phyloP scores from a whole-genome alignment of 2,888 invertebrate species.

The Ischnura elegans region DNA sequence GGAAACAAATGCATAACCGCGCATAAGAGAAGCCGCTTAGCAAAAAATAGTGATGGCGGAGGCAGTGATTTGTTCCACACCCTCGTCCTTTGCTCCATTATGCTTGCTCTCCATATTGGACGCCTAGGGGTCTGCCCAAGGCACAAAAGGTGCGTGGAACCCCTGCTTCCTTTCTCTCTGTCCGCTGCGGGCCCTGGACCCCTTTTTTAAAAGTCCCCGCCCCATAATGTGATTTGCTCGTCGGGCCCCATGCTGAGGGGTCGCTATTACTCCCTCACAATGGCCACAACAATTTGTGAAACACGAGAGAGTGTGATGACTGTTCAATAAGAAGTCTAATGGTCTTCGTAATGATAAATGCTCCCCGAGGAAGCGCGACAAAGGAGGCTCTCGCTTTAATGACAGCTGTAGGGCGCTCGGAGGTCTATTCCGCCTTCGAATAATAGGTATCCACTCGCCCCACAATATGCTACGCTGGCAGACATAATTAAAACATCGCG shows the following conservation, averaged over 20 bases:
- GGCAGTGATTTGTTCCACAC: conserved; percentile 56
- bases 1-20: conserved; percentile 38
- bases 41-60: conserved; percentile 1
- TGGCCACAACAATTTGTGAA: conserved; percentile 58
- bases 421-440: background rate
- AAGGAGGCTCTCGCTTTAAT: conserved; percentile 55
- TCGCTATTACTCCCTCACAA: conserved; percentile 58
- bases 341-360: conserved; percentile 51
- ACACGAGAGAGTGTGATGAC: conserved; percentile 57
- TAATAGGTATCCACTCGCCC: background rate
- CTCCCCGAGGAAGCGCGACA: background rate
- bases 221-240: conserved; percentile 55
- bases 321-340: conserved; percentile 49
- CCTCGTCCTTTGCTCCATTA: background rate
- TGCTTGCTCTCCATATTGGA: background rate
- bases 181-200: background rate
- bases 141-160: background rate
- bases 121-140: background rate
- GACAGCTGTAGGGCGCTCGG: conserved; percentile 7
- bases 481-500: conserved; percentile 24
- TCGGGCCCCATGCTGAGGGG: conserved; percentile 51
- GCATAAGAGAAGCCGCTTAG: background rate
- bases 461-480: background rate
- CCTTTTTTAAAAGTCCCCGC: conserved; percentile 32
- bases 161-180: background rate